Evolutionary conservation across 2,113 vertebrate species (phyloP).

Genomic region (Hippocampus mohnikei): DNA sequence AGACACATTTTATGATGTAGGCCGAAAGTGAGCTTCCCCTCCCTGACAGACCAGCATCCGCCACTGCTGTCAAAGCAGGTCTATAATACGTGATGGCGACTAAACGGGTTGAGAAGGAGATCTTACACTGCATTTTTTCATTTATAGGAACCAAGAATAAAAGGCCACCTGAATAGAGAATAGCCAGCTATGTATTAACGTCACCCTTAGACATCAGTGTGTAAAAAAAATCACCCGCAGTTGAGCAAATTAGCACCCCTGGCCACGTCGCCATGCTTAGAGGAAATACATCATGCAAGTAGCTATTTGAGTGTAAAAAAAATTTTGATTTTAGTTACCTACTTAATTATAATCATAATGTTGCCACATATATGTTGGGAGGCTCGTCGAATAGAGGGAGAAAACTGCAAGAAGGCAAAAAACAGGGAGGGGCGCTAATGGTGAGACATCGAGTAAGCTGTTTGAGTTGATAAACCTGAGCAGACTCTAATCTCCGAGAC

Average conservation of each 20-base stretch:
- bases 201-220: not conserved
- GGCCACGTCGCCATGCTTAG: too few relatives aligned
- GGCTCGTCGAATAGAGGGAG: conserved; percentile 15
- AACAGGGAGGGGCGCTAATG: conserved; percentile 36
- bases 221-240: not conserved
- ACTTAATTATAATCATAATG: not conserved
- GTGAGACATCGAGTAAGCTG: conserved; percentile 45
- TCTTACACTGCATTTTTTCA: too few relatives aligned
- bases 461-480: conserved; percentile 48
- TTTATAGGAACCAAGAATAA: not conserved
- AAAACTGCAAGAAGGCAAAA: conserved; percentile 22
- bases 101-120: too few relatives aligned
- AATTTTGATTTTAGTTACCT: not conserved
- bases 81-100: too few relatives aligned
- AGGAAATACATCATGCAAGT: not conserved
- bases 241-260: not conserved
- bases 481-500: conserved; percentile 52
- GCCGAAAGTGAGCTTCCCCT: too few relatives aligned
- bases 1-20: too few relatives aligned
- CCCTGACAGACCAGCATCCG: too few relatives aligned
- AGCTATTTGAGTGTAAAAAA: not conserved
- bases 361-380: not conserved
- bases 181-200: not conserved
- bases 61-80: too few relatives aligned
- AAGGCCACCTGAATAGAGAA: not conserved